phyloP scores from a whole-genome alignment of 2,797 vertebrate genomes.

The Hemibagrus guttatus region DNA sequence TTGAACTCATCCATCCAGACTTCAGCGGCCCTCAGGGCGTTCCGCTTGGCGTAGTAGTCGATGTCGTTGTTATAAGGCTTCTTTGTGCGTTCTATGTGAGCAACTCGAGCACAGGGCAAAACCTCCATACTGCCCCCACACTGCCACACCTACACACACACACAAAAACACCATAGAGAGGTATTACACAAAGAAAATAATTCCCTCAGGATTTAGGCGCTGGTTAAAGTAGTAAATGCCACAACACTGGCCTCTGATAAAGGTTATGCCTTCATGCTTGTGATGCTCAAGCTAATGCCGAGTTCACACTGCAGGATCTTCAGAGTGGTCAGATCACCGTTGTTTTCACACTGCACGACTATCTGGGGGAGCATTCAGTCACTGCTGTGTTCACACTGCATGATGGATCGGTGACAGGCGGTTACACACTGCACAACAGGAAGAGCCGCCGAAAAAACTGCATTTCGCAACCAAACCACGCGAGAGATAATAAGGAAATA shows the following conservation, averaged over 20 bases:
- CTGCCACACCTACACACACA: conserved; percentile 88
- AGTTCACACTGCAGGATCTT: no score
- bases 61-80: conserved; percentile 99
- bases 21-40: conserved; percentile 91
- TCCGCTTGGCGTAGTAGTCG: conserved; percentile 96
- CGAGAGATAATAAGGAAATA: no score
- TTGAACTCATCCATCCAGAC: conserved; percentile 99
- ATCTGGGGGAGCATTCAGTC: no score
- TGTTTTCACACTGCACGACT: no score
- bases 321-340: no score
- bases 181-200: not conserved
- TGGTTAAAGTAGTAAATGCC: not conserved
- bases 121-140: conserved; percentile 99
- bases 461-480: no score
- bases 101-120: conserved; percentile 92
- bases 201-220: not conserved
- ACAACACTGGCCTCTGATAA: not conserved
- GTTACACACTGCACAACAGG: no score
- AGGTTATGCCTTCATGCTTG: no score
- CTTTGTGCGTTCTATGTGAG: conserved; percentile 95
- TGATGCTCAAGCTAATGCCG: not conserved
- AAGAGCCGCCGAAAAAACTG: no score
- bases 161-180: not conserved
- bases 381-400: no score
- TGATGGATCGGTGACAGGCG: no score